These are phyloP conservation scores for Tetragonisca angustula DNA, from an alignment of 2,888 invertebrate species.

Conservation along the genomic window DNA sequence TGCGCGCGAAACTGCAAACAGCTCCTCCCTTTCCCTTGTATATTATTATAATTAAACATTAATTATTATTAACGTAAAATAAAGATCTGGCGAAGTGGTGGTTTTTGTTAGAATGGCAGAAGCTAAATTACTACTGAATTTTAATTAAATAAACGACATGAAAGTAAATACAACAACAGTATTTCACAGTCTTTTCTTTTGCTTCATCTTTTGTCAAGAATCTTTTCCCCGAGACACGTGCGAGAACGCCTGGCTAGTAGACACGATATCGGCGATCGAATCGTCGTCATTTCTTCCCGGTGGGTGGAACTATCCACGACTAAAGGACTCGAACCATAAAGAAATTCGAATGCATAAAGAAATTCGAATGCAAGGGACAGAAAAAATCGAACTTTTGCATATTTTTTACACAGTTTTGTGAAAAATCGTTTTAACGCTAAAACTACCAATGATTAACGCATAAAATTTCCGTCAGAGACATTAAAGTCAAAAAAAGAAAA, in stretches of 20 bases:
- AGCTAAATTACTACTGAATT: conserved; percentile 84
- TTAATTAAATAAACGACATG: conserved; percentile 84
- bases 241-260: too few relatives aligned
- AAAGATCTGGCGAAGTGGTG: conserved; percentile 79
- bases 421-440: too few relatives aligned
- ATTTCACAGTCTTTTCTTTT: conserved; percentile 66
- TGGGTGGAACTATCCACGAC: too few relatives aligned
- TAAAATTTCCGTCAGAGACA: too few relatives aligned
- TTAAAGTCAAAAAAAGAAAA: too few relatives aligned
- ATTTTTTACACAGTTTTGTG: too few relatives aligned
- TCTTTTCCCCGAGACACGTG: conserved; percentile 1
- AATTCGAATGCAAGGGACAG: too few relatives aligned
- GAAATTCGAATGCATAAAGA: too few relatives aligned
- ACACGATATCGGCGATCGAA: background rate
- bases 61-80: conserved; percentile 82
- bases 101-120: conserved; percentile 83
- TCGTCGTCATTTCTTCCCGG: too few relatives aligned
- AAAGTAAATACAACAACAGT: conserved; percentile 82
- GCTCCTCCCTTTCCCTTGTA: conserved; percentile 75
- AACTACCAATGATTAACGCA: too few relatives aligned
- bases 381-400: too few relatives aligned
- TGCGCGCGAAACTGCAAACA: conserved; percentile 48
- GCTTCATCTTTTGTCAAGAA: conserved; percentile 60
- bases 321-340: too few relatives aligned
- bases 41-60: conserved; percentile 82